Percentiles rank a stretch among this genome's conserved stretches.
These are phyloP conservation scores for Chironomus tepperi DNA, from an alignment of 1,140 invertebrate species.

Conservation along the genomic window DNA sequence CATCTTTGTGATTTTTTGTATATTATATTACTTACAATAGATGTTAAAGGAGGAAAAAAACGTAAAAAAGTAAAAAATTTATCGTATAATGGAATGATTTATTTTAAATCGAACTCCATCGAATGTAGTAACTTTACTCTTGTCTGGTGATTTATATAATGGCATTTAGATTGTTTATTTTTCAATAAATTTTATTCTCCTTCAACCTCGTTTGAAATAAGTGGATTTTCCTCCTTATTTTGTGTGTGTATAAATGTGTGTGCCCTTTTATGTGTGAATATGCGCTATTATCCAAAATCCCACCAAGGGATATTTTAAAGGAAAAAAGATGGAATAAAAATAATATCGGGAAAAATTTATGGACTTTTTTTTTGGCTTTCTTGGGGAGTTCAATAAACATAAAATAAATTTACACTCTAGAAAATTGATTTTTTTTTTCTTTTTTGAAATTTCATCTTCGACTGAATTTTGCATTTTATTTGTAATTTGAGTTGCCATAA, in stretches of 20 bases:
- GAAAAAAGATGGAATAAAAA: background rate
- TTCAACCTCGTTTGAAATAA: background rate
- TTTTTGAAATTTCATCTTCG: background rate
- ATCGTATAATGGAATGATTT: constrained; percentile 20
- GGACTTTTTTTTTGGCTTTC: background rate
- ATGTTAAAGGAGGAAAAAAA: background rate
- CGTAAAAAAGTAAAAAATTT: background rate
- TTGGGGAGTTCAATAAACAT: constrained; percentile 22
- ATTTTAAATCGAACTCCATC: constrained; percentile 20
- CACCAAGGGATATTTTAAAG: constrained; percentile 21
- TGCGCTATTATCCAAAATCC: background rate
- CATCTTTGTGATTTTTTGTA: too few species aligned
- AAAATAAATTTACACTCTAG: constrained; percentile 19
- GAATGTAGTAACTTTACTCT: constrained; percentile 16
- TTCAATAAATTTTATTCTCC: constrained; percentile 16
- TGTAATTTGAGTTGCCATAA: too few species aligned
- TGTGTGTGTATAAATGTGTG: background rate
- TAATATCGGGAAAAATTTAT: background rate
- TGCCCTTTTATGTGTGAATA: background rate
- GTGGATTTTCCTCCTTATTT: background rate
- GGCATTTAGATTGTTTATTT: constrained; percentile 22
- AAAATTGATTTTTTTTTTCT: constrained; percentile 7
- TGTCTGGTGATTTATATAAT: constrained; percentile 19
- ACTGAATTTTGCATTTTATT: too few species aligned
- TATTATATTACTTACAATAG: too few species aligned